A percentile compares a stretch with the other conserved stretches of the same genome.
phyloP scores from a whole-genome alignment of 2,797 vertebrate species.

The Galago senegalensis region DNA sequence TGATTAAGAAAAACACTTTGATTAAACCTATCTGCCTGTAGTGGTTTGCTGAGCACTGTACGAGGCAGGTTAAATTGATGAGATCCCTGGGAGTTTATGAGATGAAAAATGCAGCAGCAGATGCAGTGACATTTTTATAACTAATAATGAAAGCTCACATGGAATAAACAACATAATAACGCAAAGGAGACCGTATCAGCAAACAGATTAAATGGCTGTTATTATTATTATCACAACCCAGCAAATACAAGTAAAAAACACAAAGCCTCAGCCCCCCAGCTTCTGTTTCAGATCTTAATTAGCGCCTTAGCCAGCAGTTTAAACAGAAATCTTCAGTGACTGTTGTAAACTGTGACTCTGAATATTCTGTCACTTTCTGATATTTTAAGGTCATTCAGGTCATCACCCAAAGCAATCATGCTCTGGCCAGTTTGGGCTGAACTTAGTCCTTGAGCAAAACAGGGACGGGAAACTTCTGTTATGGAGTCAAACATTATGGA shows the following conservation, averaged over 20 bases:
- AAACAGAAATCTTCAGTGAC: background rate
- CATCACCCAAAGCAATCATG: background rate
- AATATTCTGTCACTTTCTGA: background rate
- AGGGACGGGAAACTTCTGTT: background rate
- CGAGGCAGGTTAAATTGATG: slow-evolving; percentile 63
- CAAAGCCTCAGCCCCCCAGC: background rate
- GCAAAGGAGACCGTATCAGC: slow-evolving; percentile 48
- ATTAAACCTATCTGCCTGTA: slow-evolving; percentile 46
- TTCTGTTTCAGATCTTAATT: background rate
- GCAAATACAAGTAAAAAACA: background rate
- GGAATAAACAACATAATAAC: slow-evolving; percentile 65
- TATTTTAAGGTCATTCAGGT: background rate
- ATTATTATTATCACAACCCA: background rate
- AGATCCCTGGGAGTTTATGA: slow-evolving; percentile 24
- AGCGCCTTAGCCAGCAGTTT: background rate
- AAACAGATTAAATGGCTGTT: slow-evolving; percentile 52
- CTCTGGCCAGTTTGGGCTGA: background rate
- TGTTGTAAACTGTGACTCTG: background rate
- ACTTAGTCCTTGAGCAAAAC: background rate
- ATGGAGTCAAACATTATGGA: background rate
- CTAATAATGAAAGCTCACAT: slow-evolving; percentile 20
- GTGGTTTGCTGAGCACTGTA: slow-evolving; percentile 29
- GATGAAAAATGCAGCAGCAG: slow-evolving; percentile 54
- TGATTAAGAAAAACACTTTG: slow-evolving; percentile 49
- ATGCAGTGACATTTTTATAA: slow-evolving; percentile 66